A percentile compares a stretch with the other conserved stretches of the same genome.
Evolutionary conservation across 2,113 vertebrate genomes (phyloP).

Genomic region (Callorhinus ursinus): DNA sequence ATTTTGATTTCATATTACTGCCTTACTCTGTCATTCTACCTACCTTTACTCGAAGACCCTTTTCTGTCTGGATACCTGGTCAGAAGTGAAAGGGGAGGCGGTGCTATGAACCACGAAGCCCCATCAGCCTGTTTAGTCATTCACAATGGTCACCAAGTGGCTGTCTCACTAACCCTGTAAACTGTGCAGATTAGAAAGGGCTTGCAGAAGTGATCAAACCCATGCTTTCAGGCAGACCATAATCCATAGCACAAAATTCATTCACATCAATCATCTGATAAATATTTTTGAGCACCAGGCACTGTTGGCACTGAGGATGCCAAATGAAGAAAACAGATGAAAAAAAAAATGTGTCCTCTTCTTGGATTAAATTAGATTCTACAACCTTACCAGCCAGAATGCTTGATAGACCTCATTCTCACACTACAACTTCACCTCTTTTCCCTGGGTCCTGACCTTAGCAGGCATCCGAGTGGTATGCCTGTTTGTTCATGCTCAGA

Average conservation of each 20-base stretch:
- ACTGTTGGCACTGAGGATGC: background rate
- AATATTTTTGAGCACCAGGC: background rate
- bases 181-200: background rate
- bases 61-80: background rate
- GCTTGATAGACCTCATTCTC: background rate
- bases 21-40: background rate
- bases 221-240: background rate
- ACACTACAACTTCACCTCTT: background rate
- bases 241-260: background rate
- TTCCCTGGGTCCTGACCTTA: background rate
- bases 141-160: background rate
- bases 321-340: slow-evolving; percentile 2
- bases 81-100: background rate
- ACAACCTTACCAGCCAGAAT: background rate
- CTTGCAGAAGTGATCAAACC: background rate
- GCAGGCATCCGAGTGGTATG: background rate
- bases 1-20: background rate
- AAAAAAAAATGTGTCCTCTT: background rate
- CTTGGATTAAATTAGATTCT: background rate
- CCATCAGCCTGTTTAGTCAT: background rate
- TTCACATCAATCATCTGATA: background rate
- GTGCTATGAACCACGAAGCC: background rate
- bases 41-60: background rate
- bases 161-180: background rate
- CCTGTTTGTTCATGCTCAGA: background rate